These are phyloP conservation scores for Octodon degus DNA, from an alignment of 2,113 vertebrate genomes.

Conservation along the genomic window DNA sequence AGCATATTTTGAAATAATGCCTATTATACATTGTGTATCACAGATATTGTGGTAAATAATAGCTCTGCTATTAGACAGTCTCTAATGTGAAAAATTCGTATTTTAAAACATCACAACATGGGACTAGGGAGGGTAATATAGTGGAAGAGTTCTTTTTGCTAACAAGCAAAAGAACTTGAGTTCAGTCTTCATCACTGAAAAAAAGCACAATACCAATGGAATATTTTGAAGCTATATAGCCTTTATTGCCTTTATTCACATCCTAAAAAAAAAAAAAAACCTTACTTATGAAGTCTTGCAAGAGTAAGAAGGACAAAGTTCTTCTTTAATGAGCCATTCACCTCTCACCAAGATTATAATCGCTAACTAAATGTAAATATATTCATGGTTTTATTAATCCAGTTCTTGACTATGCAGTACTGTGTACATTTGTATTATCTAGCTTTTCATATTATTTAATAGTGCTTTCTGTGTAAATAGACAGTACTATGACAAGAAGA, in stretches of 20 bases:
- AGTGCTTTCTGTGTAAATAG: background rate
- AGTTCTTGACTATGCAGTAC: background rate
- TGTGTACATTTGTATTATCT: background rate
- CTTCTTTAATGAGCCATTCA: background rate
- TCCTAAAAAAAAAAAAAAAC: background rate
- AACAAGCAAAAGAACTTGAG: background rate
- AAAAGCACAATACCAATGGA: background rate
- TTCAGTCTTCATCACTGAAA: background rate
- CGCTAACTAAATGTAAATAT: background rate
- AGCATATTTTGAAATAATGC: conserved; percentile 7
- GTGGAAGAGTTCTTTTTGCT: background rate
- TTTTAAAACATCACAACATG: background rate
- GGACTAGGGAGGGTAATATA: background rate
- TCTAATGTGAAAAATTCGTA: background rate
- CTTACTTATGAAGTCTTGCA: background rate
- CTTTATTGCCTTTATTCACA: conserved; percentile 8
- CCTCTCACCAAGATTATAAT: conserved; percentile 18
- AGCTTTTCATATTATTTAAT: background rate
- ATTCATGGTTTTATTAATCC: background rate
- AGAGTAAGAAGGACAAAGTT: conserved; percentile 10
- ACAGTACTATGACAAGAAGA: background rate
- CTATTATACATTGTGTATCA: background rate
- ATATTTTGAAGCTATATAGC: background rate
- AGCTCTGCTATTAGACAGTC: background rate
- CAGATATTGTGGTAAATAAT: background rate